Conservation (phyloP, 2,113 vertebrate species). For the Chloebia gouldiae region DNA sequence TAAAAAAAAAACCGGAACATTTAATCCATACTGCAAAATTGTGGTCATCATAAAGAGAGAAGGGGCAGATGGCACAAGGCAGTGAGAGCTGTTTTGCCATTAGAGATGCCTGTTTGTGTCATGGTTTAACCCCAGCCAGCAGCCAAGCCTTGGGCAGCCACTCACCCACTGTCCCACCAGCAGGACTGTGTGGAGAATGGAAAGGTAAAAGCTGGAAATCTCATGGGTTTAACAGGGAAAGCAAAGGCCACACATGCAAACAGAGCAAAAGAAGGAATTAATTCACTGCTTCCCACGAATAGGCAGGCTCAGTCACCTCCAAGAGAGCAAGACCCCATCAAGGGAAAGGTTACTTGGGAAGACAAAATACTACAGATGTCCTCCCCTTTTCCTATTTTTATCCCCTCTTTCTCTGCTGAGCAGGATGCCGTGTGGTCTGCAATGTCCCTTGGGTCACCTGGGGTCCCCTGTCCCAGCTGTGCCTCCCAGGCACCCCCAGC, state of each 20-base stretch:
- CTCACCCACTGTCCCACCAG: not conserved
- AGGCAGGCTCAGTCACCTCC: not conserved
- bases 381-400: not conserved
- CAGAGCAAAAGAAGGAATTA: not conserved
- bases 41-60: not conserved
- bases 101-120: not conserved
- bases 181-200: fast-evolving
- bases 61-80: not conserved
- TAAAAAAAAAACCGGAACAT: not conserved
- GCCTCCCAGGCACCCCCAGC: not conserved
- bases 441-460: not conserved
- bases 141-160: not conserved
- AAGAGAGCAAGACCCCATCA: not conserved
- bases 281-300: not conserved
- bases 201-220: not conserved
- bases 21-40: not conserved
- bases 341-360: not conserved
- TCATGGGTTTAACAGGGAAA: not conserved
- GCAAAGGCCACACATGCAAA: not conserved
- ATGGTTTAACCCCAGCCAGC: not conserved
- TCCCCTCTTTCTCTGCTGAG: fast-evolving
- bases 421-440: not conserved
- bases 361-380: not conserved
- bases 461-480: not conserved
- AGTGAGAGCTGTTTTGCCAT: not conserved